Base-by-base conservation (phyloP, 2,888 invertebrate species). In the Capitulum mitella region DNA sequence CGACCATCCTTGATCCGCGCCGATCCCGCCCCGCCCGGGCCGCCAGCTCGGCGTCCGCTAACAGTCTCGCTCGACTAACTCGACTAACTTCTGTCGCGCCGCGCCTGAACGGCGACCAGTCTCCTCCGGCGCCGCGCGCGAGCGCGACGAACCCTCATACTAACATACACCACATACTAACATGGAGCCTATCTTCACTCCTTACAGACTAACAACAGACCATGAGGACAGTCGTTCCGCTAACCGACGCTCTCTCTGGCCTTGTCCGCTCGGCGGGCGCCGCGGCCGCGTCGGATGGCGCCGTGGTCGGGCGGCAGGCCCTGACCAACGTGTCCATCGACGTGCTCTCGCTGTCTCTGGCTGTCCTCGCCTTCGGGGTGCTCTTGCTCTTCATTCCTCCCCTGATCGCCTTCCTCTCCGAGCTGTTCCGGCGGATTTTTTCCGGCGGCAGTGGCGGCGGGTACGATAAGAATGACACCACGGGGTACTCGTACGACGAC, bases 191-290 rank as follows among this genome's bases (percentile, higher is more conserved):
- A 37, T 37, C 70, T 70, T 2, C 34, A 26, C 34, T 64, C 64
- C 64, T 64, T 64, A 64, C 64, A 64, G 64, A 70, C 70, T 34
- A 70, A 70, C 70, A 70, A 34, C 70, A 70, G 22, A 37, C 14
- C 64, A 64, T 64, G 64, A 32, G 64, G 64, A 34, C 19, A 34
- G 6, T 34, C 19, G 16, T 19, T 32, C 3, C 64, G 34, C 64
- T 64, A 12, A 19, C 64, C n/a, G 16, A 5, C 34, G 64, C 34
- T 19, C 19, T 34, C 64, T 2, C 12, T 34, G 6, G 64, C 16
- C 34, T 34, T n/a, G 1, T 34, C 34, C 34, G 6, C 34, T 34
- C 58, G 8, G n/a, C 58, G n/a, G n/a, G 5, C 8, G 58, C n/a
- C n/a, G 5, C 0, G 5, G 6, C 29, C n/a, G 10, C 58, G 10